Conservation (phyloP, 2,113 vertebrate genomes). For the Dunckerocampus dactyliophorus region DNA sequence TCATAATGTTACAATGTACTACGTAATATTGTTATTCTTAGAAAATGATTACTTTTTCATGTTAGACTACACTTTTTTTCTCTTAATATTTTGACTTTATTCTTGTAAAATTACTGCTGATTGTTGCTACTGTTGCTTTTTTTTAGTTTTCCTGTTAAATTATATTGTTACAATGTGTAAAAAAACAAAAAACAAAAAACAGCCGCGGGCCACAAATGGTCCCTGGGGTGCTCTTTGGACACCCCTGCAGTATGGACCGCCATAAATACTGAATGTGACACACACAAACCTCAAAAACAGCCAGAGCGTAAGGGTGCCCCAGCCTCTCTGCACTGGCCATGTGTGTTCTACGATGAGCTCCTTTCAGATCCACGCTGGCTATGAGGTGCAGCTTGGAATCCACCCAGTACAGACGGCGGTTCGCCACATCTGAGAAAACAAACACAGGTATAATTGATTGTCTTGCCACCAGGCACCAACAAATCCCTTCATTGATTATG, state of each 20-base stretch:
- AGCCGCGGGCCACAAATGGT: too few relatives aligned
- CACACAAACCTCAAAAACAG: conserved; percentile 89
- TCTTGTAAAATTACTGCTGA: too few relatives aligned
- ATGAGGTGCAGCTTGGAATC: conserved; percentile 94
- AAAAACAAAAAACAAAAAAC: too few relatives aligned
- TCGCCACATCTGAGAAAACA: conserved; percentile 82
- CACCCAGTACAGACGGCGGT: conserved; percentile 95
- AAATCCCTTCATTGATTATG: conserved; percentile 50
- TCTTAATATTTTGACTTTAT: too few relatives aligned
- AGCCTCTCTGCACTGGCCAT: conserved; percentile 83
- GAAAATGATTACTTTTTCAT: too few relatives aligned
- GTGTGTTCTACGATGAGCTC: conserved; percentile 85
- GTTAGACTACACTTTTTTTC: too few relatives aligned
- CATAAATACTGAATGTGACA: background rate
- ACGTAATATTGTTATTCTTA: too few relatives aligned
- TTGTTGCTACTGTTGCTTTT: too few relatives aligned
- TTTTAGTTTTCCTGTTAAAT: background rate
- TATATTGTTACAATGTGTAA: too few relatives aligned
- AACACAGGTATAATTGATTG: conserved; percentile 38
- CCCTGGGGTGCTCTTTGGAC: too few relatives aligned
- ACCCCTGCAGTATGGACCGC: too few relatives aligned
- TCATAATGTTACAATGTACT: too few relatives aligned
- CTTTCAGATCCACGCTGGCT: conserved; percentile 89
- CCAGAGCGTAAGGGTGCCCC: conserved; percentile 90
- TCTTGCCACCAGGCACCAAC: conserved; percentile 30